Base-by-base conservation (phyloP, 2,113 vertebrate species). In the Platysternon megacephalum region DNA sequence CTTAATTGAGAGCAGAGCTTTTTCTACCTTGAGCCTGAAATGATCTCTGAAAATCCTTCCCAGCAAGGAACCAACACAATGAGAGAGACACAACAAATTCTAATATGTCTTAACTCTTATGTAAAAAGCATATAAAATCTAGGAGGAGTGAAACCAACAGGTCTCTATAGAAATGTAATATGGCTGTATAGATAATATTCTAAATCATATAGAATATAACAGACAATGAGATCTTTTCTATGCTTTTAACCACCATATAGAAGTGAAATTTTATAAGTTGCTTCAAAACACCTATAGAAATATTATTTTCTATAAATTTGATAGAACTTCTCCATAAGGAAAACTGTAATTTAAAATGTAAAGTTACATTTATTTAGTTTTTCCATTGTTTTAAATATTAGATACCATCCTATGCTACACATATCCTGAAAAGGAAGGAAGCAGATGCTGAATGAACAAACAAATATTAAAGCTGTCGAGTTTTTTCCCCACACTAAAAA, bases 351-450 rank as follows among this genome's bases (percentile, higher is more conserved):
- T 95, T 76, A 48, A 78, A 94, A 86, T 53, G 28, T 58, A 68
- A 95, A 44, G 42, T 93, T 81, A 90, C 46, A 90, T 79, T 44
- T 4, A 26, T 79, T 72, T 2, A 80, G 76, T n/a, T 86, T 5
- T 84, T 56, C 29, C 61, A 49, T 17, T 56, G 72, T 78, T 90
- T 90, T 82, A 13, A 46, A 86, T 1, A 3, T 85, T 76, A 82
- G 29, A 53, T 88, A 93, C 81, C 83, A 90, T 26, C 11, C 82
- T 55, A 42, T 39, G 46, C 82, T 39, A 82, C 24, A 74, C 79
- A 51, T 53, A 85, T 78, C 46, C 91, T 11, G 92, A 95, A 94
- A 92, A 88, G 46, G 44, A 96, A 94, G 85, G 82, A 87, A 91
- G 78, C n/a, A 94, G 88, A 87, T 19, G 61, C 24, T 94, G 84